Percentiles rank a stretch among this genome's conserved stretches.
These are phyloP conservation scores for Xestia xanthographa DNA, from an alignment of 2,888 invertebrate genomes.

Conservation along the genomic window DNA sequence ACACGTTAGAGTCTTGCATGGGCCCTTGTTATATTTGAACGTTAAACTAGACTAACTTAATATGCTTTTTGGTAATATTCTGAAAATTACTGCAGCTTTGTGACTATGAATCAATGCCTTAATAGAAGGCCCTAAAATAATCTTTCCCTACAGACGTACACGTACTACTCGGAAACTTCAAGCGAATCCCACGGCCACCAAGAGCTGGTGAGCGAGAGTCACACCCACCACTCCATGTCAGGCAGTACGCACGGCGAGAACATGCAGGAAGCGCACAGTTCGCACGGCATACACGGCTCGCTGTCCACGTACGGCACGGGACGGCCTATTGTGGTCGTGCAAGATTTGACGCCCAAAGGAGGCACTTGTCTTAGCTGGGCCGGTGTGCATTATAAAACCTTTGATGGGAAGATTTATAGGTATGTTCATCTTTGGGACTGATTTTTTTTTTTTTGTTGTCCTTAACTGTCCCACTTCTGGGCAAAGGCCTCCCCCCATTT, in stretches of 20 bases:
- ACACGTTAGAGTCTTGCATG: neutral
- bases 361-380: constrained; percentile 95
- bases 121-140: neutral
- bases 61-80: neutral
- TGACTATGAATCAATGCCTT: neutral
- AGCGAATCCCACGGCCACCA: constrained; percentile 58
- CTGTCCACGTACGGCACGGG: constrained; percentile 37
- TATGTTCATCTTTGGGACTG: constrained; percentile 69
- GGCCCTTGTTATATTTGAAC: neutral
- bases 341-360: constrained; percentile 89
- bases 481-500: too few relatives aligned
- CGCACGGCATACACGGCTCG: constrained; percentile 23
- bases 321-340: constrained; percentile 75
- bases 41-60: neutral
- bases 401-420: constrained; percentile 95
- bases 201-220: constrained; percentile 47
- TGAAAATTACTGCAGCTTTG: neutral
- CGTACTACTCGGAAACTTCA: constrained; percentile 51
- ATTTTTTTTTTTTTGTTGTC: too few relatives aligned
- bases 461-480: too few relatives aligned
- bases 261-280: neutral
- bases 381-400: constrained; percentile 95
- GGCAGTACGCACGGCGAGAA: constrained; percentile 51
- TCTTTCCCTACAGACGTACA: constrained; percentile 58
- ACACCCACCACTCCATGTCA: constrained; percentile 40